These are phyloP conservation scores for Poeciliopsis occidentalis DNA, from an alignment of 2,113 vertebrate species.

Conservation along the genomic window DNA sequence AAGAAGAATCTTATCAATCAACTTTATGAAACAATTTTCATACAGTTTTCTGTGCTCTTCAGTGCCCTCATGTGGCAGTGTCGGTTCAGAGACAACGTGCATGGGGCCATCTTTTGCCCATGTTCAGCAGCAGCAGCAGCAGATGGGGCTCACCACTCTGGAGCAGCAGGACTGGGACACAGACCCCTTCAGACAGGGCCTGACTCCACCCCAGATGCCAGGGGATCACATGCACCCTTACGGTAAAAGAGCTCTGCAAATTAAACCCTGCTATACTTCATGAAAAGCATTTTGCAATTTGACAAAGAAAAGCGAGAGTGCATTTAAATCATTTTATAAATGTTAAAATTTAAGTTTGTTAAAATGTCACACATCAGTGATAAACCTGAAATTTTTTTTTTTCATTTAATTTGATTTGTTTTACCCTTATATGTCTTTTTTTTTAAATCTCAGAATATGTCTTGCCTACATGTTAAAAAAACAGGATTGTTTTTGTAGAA, in stretches of 20 bases:
- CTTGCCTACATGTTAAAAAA: no score
- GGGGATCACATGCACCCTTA: constrained; percentile 98
- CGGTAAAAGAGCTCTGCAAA: constrained; percentile 73
- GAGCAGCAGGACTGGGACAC: constrained; percentile 86
- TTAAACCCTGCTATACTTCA: neutral
- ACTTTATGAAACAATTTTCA: neutral
- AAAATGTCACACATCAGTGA: no score
- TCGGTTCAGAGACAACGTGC: constrained; percentile 81
- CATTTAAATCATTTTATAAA: no score
- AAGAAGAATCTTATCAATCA: neutral
- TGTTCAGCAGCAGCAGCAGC: constrained; percentile 75
- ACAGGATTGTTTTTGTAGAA: no score
- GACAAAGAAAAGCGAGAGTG: no score
- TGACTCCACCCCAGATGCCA: constrained; percentile 97
- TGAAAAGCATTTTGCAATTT: neutral
- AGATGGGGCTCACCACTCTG: constrained; percentile 85
- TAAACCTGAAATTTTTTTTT: no score
- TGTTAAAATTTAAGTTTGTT: no score
- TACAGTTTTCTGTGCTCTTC: constrained; percentile 18
- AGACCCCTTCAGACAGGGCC: constrained; percentile 93
- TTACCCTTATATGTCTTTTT: no score
- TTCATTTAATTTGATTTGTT: no score
- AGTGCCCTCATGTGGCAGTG: constrained; percentile 81
- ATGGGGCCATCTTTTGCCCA: constrained; percentile 85
- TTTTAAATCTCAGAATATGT: no score